A percentile compares a stretch with the other conserved stretches of the same genome.
Conservation (phyloP, 2,888 invertebrate genomes). For the Polydesmus complanatus region DNA sequence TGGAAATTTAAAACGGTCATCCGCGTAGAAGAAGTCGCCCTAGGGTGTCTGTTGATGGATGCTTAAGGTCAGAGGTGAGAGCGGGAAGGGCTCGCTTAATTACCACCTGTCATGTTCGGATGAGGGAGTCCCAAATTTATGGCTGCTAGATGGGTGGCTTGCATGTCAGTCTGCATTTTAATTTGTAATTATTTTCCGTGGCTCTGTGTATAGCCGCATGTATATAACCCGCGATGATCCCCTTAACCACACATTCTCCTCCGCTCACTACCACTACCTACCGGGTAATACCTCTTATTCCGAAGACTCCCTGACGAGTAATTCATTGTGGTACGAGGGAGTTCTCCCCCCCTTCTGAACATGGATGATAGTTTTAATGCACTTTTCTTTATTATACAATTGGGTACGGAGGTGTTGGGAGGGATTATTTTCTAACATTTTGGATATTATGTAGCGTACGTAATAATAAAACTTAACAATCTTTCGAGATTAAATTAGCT, state of each 20-base stretch:
- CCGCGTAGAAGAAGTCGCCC: slow-evolving; percentile 1
- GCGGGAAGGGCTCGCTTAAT: slow-evolving; percentile 16
- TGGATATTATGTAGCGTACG: too few species aligned
- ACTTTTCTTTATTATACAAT: not conserved
- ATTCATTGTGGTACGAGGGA: too few species aligned
- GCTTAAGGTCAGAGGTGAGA: slow-evolving; percentile 13
- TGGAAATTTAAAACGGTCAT: not conserved
- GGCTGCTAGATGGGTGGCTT: slow-evolving; percentile 15
- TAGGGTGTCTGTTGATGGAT: slow-evolving; percentile 15
- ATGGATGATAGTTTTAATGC: not conserved
- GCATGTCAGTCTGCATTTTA: slow-evolving; percentile 17
- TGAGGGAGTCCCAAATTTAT: slow-evolving; percentile 16
- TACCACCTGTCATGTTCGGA: slow-evolving; percentile 17
- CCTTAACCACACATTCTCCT: not conserved
- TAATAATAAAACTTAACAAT: too few species aligned
- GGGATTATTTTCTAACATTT: too few species aligned
- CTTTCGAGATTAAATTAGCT: too few species aligned
- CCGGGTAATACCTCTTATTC: too few species aligned
- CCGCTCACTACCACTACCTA: not conserved
- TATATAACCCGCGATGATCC: not conserved
- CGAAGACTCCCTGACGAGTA: too few species aligned
- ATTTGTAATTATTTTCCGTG: slow-evolving; percentile 15
- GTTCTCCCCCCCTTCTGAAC: too few species aligned
- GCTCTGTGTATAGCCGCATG: not conserved
- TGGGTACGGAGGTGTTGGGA: too few species aligned